phyloP scores from a whole-genome alignment of 1,140 invertebrate species.

The Bombus cullumanus region DNA sequence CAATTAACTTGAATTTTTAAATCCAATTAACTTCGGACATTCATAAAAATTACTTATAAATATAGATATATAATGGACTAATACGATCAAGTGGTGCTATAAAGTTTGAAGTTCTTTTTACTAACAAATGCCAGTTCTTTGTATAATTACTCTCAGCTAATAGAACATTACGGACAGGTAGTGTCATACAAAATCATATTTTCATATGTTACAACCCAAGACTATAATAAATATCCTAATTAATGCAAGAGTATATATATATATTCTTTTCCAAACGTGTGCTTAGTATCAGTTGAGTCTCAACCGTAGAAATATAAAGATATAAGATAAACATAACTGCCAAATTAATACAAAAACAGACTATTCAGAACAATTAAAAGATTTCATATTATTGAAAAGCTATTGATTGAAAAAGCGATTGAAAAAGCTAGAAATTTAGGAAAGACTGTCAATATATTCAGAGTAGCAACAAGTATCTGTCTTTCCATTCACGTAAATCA shows the following conservation, averaged over 20 bases:
- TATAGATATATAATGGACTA: not conserved
- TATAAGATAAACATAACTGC: not conserved
- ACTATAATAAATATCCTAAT: not conserved
- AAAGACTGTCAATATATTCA: too few relatives aligned
- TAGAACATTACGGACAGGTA: too few relatives aligned
- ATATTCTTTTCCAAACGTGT: not conserved
- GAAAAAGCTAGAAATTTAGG: too few relatives aligned
- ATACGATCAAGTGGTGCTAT: not conserved
- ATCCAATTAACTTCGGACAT: not conserved
- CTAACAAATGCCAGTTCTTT: constrained; percentile 10
- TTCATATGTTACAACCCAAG: constrained; percentile 25
- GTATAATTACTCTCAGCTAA: not conserved
- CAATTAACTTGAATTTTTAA: not conserved
- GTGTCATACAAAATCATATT: not conserved
- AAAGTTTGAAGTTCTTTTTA: not conserved
- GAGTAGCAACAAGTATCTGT: too few relatives aligned
- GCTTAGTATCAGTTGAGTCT: not conserved
- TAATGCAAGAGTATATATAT: constrained; percentile 21
- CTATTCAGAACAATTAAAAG: not conserved
- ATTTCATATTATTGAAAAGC: not conserved
- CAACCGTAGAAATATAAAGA: not conserved
- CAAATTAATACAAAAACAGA: not conserved
- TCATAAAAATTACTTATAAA: not conserved
- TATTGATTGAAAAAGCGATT: too few relatives aligned
- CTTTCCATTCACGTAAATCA: too few relatives aligned